Evolutionary conservation across 2,888 invertebrate species (phyloP), one percentile per base, ranked within the genome.

Genomic region (Melangyna quadrimaculata): DNA sequence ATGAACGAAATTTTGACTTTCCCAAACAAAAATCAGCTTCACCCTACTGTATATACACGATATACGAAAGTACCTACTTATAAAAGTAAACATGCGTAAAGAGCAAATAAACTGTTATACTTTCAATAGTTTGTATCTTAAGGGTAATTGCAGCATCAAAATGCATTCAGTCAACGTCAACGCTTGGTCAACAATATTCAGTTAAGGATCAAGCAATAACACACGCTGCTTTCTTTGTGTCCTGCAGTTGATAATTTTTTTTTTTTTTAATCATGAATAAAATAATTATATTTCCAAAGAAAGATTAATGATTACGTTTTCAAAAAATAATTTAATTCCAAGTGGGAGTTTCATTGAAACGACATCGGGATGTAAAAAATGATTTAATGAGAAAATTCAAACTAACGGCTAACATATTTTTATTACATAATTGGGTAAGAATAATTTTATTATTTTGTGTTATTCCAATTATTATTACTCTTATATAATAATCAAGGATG

Each of bases 1-100:
- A n/a, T n/a, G n/a, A n/a, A n/a, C n/a, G n/a, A n/a, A n/a, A n/a
- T n/a, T n/a, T n/a, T n/a, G n/a, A n/a, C n/a, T 51, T 51, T 51
- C 24, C 10, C 2, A 55, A 55, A 17, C 55, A 29, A 55, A 55
- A 12, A 17, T 6, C n/a, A n/a, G n/a, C n/a, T n/a, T n/a, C n/a
- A n/a, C n/a, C n/a, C n/a, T n/a, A n/a, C n/a, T n/a, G n/a, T n/a
- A n/a, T n/a, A n/a, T n/a, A n/a, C n/a, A n/a, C n/a, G n/a, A n/a
- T 8, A 8, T 53, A 8, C n/a, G 17, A 35, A 35, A 32, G 55
- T 32, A 55, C 29, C 55, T 55, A 29, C 17, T 29, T 29, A 55
- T 55, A 9, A 32, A 65, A 65, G 65, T 45, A 65, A 65, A 65
- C 65, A 65, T 65, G 65, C 65, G 65, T 65, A 65, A 65, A 65